Percentiles rank a stretch among this genome's conserved stretches.
These are phyloP conservation scores for Volucella inflata DNA, from an alignment of 2,888 invertebrate species.

Conservation along the genomic window DNA sequence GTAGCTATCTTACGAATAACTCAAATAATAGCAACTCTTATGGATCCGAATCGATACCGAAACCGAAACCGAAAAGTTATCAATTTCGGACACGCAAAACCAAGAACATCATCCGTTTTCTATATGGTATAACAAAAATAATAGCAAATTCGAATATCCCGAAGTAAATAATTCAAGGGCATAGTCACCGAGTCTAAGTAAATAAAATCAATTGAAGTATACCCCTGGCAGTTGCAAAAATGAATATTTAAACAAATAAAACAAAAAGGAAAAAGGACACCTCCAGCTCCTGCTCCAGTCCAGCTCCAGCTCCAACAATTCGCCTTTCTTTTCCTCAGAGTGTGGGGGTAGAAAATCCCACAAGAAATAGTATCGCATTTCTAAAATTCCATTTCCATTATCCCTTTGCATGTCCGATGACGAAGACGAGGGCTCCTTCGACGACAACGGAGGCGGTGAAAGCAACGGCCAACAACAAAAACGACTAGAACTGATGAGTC, in stretches of 20 bases:
- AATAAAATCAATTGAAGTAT: constrained; percentile 34
- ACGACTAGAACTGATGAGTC: constrained; percentile 35
- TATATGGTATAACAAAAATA: too few species aligned
- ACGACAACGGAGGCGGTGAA: too few species aligned
- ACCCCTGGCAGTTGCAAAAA: constrained; percentile 30
- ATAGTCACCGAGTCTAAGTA: neutral
- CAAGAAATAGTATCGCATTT: constrained; percentile 67
- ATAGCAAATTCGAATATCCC: neutral
- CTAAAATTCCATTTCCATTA: constrained; percentile 70
- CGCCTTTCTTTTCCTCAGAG: neutral
- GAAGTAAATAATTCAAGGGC: constrained; percentile 23
- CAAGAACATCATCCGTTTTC: too few species aligned
- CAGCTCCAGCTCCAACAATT: too few species aligned
- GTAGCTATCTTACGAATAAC: too few species aligned
- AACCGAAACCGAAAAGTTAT: too few species aligned
- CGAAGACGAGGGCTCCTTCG: neutral
- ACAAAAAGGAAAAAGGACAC: constrained; percentile 19
- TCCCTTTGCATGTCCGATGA: constrained; percentile 57
- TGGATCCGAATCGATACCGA: too few species aligned
- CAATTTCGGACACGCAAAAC: too few species aligned
- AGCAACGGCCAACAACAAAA: neutral
- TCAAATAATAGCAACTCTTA: too few species aligned
- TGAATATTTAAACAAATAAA: constrained; percentile 42
- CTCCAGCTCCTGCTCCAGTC: too few species aligned
- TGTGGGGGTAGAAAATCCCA: constrained; percentile 17